Base-by-base conservation (phyloP, 1,140 invertebrate species). In the Araneus ventricosus region DNA sequence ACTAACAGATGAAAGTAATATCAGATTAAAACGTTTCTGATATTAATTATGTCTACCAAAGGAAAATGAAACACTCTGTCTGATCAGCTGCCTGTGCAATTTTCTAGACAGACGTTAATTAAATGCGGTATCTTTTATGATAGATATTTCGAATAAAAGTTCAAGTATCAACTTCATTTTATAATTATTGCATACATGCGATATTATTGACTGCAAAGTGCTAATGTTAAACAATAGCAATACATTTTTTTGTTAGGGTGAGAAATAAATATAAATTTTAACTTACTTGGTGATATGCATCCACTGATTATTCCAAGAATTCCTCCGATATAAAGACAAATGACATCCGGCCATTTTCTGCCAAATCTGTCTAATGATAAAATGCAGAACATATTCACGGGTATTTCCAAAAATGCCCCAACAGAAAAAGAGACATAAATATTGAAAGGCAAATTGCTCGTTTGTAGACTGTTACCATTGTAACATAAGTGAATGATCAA, bases 401-500 rank as follows among this genome's bases (percentile, higher is more conserved):
- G 98, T 59, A 98, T 95, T 95, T 98, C 97, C 0, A 97, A 98
- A 2, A 97, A 97, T 22, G 97, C 97, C 0, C 98, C 97, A 3
- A 98, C 96, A 0, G 97, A 98, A 94, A 98, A 98, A 1, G 98
- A 98, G 45, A 98, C 94, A 95, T 98, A 98, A 3, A 98, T 96
- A 94, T 98, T 97, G 93, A 98, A 95, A 1, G 97, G 97, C 10
- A 98, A 95, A 59, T 97, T 97, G 30, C 97, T 97, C 1, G 98
- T 97, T 94, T 98, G 98, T 94, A 98, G 96, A 4, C 98, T 97
- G 95, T 98, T 97, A 2, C 98, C 98, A 94, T 98, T 98, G 94
- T 98, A 98, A 1, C 98, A 97, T 95, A 98, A 95, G 1, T 97
- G 98, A 90, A 98, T 97, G 20, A 97, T 96, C 97, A 98, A 98